These are phyloP conservation scores for Lepilemur ruficaudatus DNA, from an alignment of 2,797 vertebrate species.

Conservation along the genomic window DNA sequence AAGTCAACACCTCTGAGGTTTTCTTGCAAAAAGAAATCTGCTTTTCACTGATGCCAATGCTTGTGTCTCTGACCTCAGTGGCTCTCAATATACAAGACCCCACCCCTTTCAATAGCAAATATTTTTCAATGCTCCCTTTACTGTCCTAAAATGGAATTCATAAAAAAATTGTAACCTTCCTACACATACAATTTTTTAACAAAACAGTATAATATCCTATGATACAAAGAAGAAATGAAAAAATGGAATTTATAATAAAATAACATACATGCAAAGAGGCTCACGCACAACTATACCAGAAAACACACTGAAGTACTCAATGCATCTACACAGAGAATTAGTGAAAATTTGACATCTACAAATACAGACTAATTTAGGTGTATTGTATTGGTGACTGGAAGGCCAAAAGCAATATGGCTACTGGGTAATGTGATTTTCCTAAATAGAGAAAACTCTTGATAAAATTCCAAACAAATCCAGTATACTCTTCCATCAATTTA, in stretches of 20 bases:
- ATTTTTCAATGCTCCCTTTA: background rate
- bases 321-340: background rate
- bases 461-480: slow-evolving; percentile 5
- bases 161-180: background rate
- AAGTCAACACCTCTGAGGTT: background rate
- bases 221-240: background rate
- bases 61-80: background rate
- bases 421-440: background rate
- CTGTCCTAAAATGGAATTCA: background rate
- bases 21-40: background rate
- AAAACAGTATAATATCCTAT: background rate
- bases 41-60: background rate
- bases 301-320: background rate
- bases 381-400: background rate
- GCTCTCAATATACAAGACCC: background rate
- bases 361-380: background rate
- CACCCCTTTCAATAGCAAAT: background rate
- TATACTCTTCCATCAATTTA: background rate
- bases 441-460: background rate
- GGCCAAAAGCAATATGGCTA: background rate
- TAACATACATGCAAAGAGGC: background rate
- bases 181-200: background rate
- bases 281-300: background rate
- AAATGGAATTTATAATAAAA: background rate
- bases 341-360: background rate